Base-by-base conservation (phyloP, 2,888 invertebrate genomes). In the Teleiodes luculella region DNA sequence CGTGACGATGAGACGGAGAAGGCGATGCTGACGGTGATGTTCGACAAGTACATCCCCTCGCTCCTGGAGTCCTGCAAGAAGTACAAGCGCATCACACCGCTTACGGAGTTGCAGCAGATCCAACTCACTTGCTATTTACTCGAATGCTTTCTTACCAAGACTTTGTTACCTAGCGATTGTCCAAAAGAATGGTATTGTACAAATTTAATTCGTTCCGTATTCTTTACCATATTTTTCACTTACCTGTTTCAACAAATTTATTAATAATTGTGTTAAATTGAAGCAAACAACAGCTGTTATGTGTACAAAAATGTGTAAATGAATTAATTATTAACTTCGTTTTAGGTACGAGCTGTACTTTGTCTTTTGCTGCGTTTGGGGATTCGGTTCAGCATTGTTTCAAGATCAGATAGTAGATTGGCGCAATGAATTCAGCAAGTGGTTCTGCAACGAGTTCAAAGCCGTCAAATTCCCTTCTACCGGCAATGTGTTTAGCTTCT, bases 381-480 rank as follows among this genome's bases (percentile, higher is more conserved):
- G 97, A 0, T 98, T 98, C 73, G 98, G 98, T 1, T 97, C 98
- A 0, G 93, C 95, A 0, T 91, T 96, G 55, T 97, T 96, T 80
- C 97, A 97, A 90, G 98, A 98, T 86, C 94, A 97, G 90, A 87
- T 97, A 39, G 91, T 95, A 3, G 98, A 98, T 77, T 96, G 97
- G 94, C 92, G 98, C 41, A 95, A 95, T 64, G 98, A 98, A 74
- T 98, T 98, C 78, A 96, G 95, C 73, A 98, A 97, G 80, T 98
- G 98, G 98, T 98, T 97, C 92, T 90, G 92, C 16, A 95, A 94
- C 61, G 98, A 98, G 83, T 98, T 97, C 79, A 98, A 97, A 82
- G 91, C 95, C 0, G 92, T 98, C 24, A 96, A 96, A 80, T 97
- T 98, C 81, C 98, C 98, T 0, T 72, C 92, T 0, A 91, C 92